Conservation (phyloP, 2,113 vertebrate genomes). For the Gadus macrocephalus region DNA sequence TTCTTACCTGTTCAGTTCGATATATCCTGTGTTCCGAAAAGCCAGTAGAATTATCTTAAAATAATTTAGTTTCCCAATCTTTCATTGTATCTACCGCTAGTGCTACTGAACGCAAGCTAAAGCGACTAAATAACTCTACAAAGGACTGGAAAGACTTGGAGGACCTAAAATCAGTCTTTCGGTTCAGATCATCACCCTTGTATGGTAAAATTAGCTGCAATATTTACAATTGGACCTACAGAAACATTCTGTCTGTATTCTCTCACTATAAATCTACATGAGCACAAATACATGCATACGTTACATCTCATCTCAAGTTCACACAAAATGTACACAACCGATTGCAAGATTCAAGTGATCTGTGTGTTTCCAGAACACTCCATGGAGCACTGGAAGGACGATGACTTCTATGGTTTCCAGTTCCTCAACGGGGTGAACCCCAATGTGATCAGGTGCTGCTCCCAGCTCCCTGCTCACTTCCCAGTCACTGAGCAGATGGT, state of each 20-base stretch:
- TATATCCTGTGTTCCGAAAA: too few relatives aligned
- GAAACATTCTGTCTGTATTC: not conserved
- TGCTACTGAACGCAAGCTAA: slow-evolving; percentile 36
- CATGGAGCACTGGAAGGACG: slow-evolving; percentile 81
- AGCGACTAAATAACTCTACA: slow-evolving; percentile 28
- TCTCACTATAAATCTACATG: not conserved
- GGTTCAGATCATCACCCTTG: slow-evolving; percentile 32
- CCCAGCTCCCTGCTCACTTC: slow-evolving; percentile 79
- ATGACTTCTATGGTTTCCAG: slow-evolving; percentile 88
- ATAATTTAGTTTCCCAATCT: not conserved
- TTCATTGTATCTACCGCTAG: slow-evolving; percentile 14
- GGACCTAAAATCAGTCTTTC: slow-evolving; percentile 36
- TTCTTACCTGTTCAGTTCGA: too few relatives aligned
- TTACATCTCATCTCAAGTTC: not conserved
- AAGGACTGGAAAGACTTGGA: slow-evolving; percentile 47
- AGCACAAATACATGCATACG: too few relatives aligned
- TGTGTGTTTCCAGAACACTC: slow-evolving; percentile 74
- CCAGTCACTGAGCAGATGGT: slow-evolving; percentile 85
- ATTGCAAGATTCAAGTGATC: too few relatives aligned
- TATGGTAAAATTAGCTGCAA: slow-evolving; percentile 38
- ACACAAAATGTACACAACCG: not conserved
- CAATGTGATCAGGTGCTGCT: slow-evolving; percentile 77
- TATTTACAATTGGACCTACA: not conserved
- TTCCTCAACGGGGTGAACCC: slow-evolving; percentile 87
- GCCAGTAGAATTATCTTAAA: not conserved